Conservation (phyloP, 2,888 invertebrate genomes). For the Apomyelois bistriatella region DNA sequence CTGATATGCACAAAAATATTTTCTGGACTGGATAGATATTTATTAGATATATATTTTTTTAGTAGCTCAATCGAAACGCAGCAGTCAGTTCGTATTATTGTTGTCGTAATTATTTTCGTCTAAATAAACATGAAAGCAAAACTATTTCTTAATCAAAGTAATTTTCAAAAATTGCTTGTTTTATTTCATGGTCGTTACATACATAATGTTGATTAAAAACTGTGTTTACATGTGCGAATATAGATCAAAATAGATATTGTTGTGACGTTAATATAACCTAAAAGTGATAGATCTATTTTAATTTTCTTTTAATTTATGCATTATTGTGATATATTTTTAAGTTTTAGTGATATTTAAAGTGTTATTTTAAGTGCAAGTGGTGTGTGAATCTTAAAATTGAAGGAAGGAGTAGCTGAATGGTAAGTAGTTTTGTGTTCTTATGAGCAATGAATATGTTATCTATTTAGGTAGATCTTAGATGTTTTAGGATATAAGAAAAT, state of each 20-base stretch:
- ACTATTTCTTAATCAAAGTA: no score
- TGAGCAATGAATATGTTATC: background rate
- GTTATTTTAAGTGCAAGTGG: background rate
- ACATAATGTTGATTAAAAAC: background rate
- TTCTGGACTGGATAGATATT: no score
- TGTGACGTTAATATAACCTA: constrained; percentile 12
- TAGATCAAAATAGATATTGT: constrained; percentile 1
- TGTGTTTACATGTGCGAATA: background rate
- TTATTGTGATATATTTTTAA: background rate
- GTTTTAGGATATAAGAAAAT: background rate
- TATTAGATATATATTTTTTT: no score
- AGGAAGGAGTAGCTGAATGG: background rate
- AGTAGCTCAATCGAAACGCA: no score
- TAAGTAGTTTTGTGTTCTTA: background rate
- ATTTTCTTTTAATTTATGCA: background rate
- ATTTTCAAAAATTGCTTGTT: no score
- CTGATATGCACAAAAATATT: no score
- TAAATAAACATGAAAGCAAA: no score
- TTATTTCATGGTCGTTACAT: no score
- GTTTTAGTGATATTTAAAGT: background rate
- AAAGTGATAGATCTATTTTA: background rate
- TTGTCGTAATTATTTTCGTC: no score
- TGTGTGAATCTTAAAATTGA: background rate
- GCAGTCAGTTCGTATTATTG: no score
- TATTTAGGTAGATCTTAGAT: background rate